These are phyloP conservation scores for Phenganax subtilis DNA, from an alignment of 92 coral and sea anemone species.

Conservation along the genomic window DNA sequence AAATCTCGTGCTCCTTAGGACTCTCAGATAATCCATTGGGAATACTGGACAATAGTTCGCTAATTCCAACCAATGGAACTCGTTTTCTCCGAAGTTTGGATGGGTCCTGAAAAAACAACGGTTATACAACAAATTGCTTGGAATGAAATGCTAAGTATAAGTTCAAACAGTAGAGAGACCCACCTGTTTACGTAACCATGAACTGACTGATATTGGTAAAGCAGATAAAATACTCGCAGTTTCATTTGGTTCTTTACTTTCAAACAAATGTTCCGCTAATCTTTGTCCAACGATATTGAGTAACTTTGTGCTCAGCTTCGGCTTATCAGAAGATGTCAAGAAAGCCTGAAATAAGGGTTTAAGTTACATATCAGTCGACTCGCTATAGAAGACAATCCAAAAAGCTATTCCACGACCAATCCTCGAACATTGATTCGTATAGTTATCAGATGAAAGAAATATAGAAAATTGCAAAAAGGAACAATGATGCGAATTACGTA, in stretches of 20 bases:
- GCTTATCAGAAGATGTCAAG: conserved; percentile 72
- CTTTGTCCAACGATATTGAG: conserved; percentile 88
- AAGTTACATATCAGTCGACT: too few relatives aligned
- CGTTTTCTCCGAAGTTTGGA: conserved; percentile 63
- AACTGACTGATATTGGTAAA: conserved; percentile 76
- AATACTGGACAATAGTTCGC: conserved; percentile 61
- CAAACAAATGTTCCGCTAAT: conserved; percentile 64
- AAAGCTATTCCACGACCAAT: too few relatives aligned
- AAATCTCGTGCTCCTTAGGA: conserved; percentile 62
- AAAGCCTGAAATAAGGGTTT: conserved; percentile 53
- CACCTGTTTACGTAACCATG: conserved; percentile 97
- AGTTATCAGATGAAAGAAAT: too few relatives aligned
- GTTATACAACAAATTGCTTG: background rate
- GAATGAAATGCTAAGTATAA: background rate
- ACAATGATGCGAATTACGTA: too few relatives aligned
- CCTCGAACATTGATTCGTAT: too few relatives aligned
- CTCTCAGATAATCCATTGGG: conserved; percentile 57
- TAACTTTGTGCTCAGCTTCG: conserved; percentile 55
- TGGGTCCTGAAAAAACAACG: conserved; percentile 54
- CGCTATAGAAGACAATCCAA: too few relatives aligned
- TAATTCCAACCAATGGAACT: conserved; percentile 58
- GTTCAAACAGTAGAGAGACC: background rate
- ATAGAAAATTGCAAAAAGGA: too few relatives aligned
- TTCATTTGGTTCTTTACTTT: conserved; percentile 69
- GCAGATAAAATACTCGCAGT: conserved; percentile 81